Evolutionary conservation across 2,888 invertebrate genomes (phyloP).

Genomic region (Osmoderma eremita): DNA sequence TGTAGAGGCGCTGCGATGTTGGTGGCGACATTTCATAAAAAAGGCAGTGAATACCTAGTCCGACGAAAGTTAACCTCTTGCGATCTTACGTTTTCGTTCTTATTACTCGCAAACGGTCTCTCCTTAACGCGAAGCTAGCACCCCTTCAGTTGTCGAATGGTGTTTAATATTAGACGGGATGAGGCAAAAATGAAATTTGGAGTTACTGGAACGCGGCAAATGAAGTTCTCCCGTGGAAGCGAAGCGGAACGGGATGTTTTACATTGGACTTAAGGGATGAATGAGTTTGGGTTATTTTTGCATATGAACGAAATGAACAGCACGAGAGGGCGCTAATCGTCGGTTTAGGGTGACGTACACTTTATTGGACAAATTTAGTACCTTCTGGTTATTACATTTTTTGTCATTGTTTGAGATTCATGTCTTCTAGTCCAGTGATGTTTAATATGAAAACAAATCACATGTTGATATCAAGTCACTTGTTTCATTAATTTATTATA

Average conservation of each 20-base stretch:
- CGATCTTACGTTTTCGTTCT: slow-evolving; percentile 11
- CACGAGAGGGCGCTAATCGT: slow-evolving; percentile 8
- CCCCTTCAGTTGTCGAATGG: slow-evolving; percentile 12
- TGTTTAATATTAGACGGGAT: slow-evolving; percentile 33
- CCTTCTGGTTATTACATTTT: background rate
- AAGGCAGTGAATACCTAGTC: slow-evolving; percentile 53
- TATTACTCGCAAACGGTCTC: background rate
- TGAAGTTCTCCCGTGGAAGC: slow-evolving; percentile 21
- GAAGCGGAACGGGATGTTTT: slow-evolving; percentile 5
- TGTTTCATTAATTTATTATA: too few species aligned
- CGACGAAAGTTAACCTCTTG: slow-evolving; percentile 11
- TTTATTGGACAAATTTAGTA: slow-evolving; percentile 23
- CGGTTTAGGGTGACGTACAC: slow-evolving; percentile 9
- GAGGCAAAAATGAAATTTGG: slow-evolving; percentile 40
- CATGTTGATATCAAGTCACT: too few species aligned
- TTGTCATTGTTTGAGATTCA: too few species aligned
- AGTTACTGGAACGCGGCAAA: slow-evolving; percentile 40
- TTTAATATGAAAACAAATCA: too few species aligned
- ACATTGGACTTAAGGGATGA: slow-evolving; percentile 16
- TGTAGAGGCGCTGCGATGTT: slow-evolving; percentile 5
- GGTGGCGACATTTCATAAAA: slow-evolving; percentile 57
- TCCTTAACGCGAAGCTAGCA: background rate
- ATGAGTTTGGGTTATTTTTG: slow-evolving; percentile 30
- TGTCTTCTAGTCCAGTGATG: too few species aligned
- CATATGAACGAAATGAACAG: slow-evolving; percentile 33